These are phyloP conservation scores for Alauda arvensis DNA, from an alignment of 2,797 vertebrate genomes.

Conservation along the genomic window DNA sequence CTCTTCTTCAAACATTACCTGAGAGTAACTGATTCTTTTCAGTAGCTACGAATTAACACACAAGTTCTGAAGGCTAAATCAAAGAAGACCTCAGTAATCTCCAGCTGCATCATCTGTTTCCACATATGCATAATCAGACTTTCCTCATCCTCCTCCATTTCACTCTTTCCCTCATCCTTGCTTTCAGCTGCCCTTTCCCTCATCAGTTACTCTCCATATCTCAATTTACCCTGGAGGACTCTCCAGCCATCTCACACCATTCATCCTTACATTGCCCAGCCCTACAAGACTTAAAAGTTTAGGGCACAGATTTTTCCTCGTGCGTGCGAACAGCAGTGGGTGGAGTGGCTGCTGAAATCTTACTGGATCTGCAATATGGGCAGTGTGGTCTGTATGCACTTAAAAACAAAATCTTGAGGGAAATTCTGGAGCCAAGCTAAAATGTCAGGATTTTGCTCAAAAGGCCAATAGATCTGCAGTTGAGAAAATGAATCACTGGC, in stretches of 20 bases:
- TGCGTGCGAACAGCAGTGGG: not conserved
- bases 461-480: not conserved
- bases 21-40: not conserved
- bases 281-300: not conserved
- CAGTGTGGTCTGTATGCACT: constrained; percentile 4
- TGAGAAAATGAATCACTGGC: constrained; percentile 25
- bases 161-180: not conserved
- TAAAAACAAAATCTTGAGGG: constrained; percentile 12
- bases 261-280: not conserved
- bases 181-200: not conserved
- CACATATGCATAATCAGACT: not conserved
- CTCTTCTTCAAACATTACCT: not conserved
- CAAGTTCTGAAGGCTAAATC: not conserved
- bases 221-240: not conserved
- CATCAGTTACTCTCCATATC: not conserved
- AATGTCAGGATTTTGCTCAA: constrained; percentile 3
- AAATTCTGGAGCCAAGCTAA: constrained; percentile 42
- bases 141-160: not conserved
- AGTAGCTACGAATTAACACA: constrained; percentile 1
- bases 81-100: not conserved
- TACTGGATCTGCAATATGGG: not conserved
- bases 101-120: not conserved
- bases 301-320: not conserved
- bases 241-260: not conserved
- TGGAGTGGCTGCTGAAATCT: constrained; percentile 29